Evolutionary conservation across 2,113 vertebrate genomes (phyloP).

Genomic region (Sinosuthora webbiana): DNA sequence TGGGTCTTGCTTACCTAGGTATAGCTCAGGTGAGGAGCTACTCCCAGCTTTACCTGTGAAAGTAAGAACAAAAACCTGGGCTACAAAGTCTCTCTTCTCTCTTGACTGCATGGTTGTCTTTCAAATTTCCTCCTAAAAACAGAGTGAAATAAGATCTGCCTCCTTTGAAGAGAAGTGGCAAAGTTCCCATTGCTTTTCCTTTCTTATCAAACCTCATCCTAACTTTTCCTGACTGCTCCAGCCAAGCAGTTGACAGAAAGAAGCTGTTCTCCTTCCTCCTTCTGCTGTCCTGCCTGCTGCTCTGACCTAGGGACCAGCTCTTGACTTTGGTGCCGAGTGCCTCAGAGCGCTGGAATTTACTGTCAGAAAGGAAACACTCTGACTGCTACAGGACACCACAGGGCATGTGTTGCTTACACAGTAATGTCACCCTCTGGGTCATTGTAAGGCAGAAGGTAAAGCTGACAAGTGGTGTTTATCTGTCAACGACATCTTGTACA

Average conservation of each 20-base stretch:
- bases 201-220: neutral
- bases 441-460: conserved; percentile 56
- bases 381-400: conserved; percentile 52
- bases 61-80: neutral
- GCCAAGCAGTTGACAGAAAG: neutral
- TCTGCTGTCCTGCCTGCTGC: neutral
- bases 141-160: neutral
- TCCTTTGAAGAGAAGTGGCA: neutral
- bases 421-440: conserved; percentile 62
- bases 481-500: conserved; percentile 55
- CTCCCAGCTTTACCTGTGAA: neutral
- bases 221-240: neutral
- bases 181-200: neutral
- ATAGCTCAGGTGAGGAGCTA: neutral
- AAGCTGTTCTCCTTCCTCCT: neutral
- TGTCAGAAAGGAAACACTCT: conserved; percentile 63
- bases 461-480: conserved; percentile 61
- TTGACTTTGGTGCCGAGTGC: conserved; percentile 12
- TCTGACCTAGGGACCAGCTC: conserved; percentile 15
- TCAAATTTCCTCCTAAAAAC: neutral
- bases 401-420: conserved; percentile 66
- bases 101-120: neutral
- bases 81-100: neutral
- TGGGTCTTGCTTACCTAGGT: neutral
- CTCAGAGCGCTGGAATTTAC: conserved; percentile 24